Evolutionary conservation across 2,888 invertebrate species (phyloP).

Genomic region (Thera obeliscata): DNA sequence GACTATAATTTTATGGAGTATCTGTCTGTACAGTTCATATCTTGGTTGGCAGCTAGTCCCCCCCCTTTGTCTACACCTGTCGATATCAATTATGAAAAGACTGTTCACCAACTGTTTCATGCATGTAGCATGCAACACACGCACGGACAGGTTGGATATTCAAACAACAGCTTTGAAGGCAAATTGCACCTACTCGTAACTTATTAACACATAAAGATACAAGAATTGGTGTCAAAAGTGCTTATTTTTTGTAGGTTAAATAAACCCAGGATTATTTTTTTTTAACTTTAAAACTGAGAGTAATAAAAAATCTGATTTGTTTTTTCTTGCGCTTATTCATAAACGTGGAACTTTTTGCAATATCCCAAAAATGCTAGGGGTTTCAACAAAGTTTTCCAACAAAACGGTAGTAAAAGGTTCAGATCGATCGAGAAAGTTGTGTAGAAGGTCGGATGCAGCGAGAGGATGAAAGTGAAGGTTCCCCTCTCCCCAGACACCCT

Average conservation of each 20-base stretch:
- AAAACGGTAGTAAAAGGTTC: constrained; percentile 42
- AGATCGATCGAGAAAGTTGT: constrained; percentile 61
- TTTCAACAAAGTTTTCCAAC: constrained; percentile 22
- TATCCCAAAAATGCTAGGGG: constrained; percentile 9
- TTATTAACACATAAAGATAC: background rate
- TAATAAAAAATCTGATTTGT: background rate
- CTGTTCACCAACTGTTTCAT: constrained; percentile 9
- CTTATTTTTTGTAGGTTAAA: background rate
- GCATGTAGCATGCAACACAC: constrained; percentile 1
- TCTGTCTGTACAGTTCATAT: too few relatives aligned
- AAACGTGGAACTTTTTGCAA: constrained; percentile 40
- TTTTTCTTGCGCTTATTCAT: constrained; percentile 30
- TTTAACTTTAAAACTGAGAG: too few relatives aligned
- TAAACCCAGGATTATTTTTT: background rate
- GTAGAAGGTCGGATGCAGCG: constrained; percentile 60
- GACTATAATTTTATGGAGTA: too few relatives aligned
- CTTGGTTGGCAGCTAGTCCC: too few relatives aligned
- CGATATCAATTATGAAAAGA: constrained; percentile 67
- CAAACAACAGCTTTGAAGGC: constrained; percentile 2
- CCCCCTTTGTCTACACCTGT: constrained; percentile 44
- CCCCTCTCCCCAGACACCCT: constrained; percentile 44
- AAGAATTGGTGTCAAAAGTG: background rate
- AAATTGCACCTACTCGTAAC: background rate
- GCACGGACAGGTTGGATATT: background rate
- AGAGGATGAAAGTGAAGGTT: constrained; percentile 72